phyloP scores from a whole-genome alignment of 2,113 vertebrate species.

The Ivindomyrus marchei region DNA sequence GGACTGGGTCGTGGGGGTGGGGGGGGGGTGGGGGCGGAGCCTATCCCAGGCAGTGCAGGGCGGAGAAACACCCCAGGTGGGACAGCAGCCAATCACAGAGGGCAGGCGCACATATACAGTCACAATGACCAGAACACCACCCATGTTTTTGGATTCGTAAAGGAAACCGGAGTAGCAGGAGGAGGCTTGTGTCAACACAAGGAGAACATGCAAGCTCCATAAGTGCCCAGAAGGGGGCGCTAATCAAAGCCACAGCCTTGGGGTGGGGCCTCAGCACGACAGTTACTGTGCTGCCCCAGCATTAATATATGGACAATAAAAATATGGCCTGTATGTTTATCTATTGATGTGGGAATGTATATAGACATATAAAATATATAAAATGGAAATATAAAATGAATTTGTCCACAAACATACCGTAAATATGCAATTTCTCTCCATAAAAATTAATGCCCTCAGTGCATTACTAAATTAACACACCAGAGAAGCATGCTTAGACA shows the following conservation, averaged over 20 bases:
- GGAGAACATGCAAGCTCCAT: background rate
- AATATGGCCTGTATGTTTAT: background rate
- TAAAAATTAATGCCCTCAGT: background rate
- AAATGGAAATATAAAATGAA: background rate
- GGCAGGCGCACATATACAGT: background rate
- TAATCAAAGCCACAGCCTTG: background rate
- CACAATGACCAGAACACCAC: background rate
- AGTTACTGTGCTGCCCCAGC: background rate
- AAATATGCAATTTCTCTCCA: background rate
- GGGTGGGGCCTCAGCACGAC: background rate
- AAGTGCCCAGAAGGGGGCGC: background rate
- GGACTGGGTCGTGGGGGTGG: background rate
- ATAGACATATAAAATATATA: background rate
- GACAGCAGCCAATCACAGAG: background rate
- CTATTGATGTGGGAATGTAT: background rate
- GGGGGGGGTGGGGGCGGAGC: background rate
- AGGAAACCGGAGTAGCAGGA: background rate
- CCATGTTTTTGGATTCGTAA: background rate
- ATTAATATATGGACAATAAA: background rate
- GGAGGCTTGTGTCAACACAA: no score
- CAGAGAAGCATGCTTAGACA: background rate
- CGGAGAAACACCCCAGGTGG: background rate
- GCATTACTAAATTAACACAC: background rate
- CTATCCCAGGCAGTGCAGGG: background rate
- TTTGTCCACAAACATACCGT: background rate